Evolutionary conservation across 2,797 vertebrate genomes (phyloP), one percentile per base, ranked within the genome.

Genomic region (Aphelocoma californica): DNA sequence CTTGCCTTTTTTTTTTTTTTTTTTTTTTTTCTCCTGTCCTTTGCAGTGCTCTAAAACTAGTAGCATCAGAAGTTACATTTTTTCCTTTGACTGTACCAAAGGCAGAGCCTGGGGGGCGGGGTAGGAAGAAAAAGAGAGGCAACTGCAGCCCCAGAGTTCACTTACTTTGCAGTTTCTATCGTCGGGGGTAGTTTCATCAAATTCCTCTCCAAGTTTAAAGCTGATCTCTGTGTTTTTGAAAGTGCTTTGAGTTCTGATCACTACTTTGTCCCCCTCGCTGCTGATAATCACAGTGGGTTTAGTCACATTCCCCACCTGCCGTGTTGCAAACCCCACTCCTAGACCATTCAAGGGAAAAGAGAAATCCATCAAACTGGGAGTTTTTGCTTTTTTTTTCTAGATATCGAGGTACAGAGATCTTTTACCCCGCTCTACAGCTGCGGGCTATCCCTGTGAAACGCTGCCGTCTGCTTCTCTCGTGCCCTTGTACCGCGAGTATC

Each of bases 141-240:
- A 12, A 21, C 18, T 5, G 20, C 53, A 31, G 53, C 36, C 62
- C 6, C 1, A 17, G 38, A 66, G 1, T 40, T 86, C 65, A 81
- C 98, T 98, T 96, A 99, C 99, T 98, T 99, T 99, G 97, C 99
- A 99, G 97, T 98, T 98, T 85, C 99, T 98, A 81, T 99, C 98
- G 25, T 99, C 99, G 5, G 98, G 98, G 1, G 98, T 99, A 89
- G 95, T 97, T 95, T 99, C 98, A 18, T 99, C 98, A 26, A 99
- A 99, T 97, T 99, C 99, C 86, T 99, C 98, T 60, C 99, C 99
- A 72, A 99, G 97, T 61, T 97, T 99, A 97, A 99, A 99, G 93
- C 97, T 98, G 97, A 99, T 98, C 97, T 99, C 99, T 42, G 98
- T 99, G 96, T 99, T 99, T 91, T 99, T 99, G 97, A 99, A 99